Conservation (phyloP, 2,888 invertebrate species). For the Hemistola chrysoprasaria region DNA sequence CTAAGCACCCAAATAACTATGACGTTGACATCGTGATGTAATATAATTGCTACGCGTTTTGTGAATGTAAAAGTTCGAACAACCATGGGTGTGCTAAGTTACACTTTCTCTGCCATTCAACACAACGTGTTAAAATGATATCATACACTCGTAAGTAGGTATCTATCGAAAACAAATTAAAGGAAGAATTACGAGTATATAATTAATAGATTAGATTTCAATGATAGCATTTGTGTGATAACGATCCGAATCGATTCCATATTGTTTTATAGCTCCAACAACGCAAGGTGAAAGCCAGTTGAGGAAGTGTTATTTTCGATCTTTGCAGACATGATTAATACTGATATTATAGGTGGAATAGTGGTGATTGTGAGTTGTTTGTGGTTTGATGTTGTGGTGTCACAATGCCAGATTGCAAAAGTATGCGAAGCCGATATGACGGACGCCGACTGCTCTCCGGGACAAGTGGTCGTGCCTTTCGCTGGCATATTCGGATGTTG, state of each 20-base stretch:
- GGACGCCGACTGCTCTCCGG: constrained; percentile 45
- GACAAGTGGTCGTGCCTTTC: constrained; percentile 47
- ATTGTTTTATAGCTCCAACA: constrained; percentile 34
- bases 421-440: constrained; percentile 62
- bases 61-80: constrained; percentile 10
- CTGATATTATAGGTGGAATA: constrained; percentile 23
- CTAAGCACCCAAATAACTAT: constrained; percentile 34
- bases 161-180: background rate
- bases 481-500: constrained; percentile 63
- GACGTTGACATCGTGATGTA: constrained; percentile 12
- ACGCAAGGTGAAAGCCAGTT: constrained; percentile 25
- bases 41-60: constrained; percentile 7
- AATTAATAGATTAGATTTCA: constrained; percentile 47
- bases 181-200: constrained; percentile 32
- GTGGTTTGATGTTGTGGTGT: constrained; percentile 28
- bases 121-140: constrained; percentile 1
- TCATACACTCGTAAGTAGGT: no score
- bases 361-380: constrained; percentile 25
- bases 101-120: constrained; percentile 4
- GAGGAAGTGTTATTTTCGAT: constrained; percentile 17
- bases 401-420: constrained; percentile 54
- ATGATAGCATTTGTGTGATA: constrained; percentile 43
- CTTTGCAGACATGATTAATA: constrained; percentile 21
- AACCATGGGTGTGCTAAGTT: constrained; percentile 7
- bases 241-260: constrained; percentile 26